These are phyloP conservation scores for Callopanchax toddi DNA, from an alignment of 2,113 vertebrate genomes.

Conservation along the genomic window DNA sequence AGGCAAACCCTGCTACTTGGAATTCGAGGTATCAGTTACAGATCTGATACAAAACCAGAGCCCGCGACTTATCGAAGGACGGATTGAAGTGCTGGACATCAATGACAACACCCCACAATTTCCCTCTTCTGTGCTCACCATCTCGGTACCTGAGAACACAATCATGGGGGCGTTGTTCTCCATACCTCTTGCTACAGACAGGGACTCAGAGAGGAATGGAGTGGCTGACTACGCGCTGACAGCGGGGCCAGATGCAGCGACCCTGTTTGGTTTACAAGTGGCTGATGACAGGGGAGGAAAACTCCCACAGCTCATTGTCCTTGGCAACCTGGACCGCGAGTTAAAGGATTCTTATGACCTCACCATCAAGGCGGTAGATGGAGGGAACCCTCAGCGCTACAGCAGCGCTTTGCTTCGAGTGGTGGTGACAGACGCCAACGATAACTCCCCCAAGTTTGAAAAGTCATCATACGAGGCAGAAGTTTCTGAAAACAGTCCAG, in stretches of 20 bases:
- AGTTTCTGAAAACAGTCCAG: conserved; percentile 92
- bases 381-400: conserved; percentile 90
- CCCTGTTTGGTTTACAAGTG: conserved; percentile 94
- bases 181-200: conserved; percentile 92
- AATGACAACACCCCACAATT: conserved; percentile 99
- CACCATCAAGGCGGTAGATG: conserved; percentile 96
- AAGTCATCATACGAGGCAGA: conserved; percentile 90
- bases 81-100: conserved; percentile 96
- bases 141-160: conserved; percentile 95
- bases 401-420: conserved; percentile 95
- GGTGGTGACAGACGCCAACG: conserved; percentile 93
- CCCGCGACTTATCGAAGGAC: conserved; percentile 92
- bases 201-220: conserved; percentile 90
- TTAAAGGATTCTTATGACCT: conserved; percentile 96
- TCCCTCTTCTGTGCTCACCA: conserved; percentile 90
- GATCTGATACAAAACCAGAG: conserved; percentile 89
- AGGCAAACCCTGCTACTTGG: conserved; percentile 90
- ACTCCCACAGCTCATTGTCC: conserved; percentile 95
- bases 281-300: conserved; percentile 96
- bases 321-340: conserved; percentile 94
- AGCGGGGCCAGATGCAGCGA: conserved; percentile 88
- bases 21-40: conserved; percentile 97
- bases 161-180: conserved; percentile 90
- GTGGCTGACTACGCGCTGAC: conserved; percentile 93
- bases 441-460: conserved; percentile 94